These are phyloP conservation scores for Ptyas mucosa DNA, from an alignment of 2,113 vertebrate species.

Conservation along the genomic window DNA sequence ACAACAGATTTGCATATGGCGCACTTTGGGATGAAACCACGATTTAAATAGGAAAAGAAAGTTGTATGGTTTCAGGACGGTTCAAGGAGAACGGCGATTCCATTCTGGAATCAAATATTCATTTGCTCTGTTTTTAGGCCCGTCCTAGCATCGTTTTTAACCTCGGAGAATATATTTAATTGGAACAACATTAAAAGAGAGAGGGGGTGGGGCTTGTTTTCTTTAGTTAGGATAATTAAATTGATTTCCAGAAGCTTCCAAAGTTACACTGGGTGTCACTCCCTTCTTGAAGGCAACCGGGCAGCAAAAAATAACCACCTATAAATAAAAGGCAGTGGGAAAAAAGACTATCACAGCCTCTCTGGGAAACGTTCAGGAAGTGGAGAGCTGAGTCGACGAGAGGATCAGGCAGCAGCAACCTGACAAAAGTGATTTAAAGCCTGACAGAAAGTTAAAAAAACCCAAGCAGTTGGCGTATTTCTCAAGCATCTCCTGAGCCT, in stretches of 20 bases:
- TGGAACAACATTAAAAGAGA: background rate
- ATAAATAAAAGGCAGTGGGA: conserved; percentile 23
- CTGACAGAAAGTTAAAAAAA: conserved; percentile 56
- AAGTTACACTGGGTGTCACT: background rate
- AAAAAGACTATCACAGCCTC: background rate
- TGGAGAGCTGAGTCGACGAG: background rate
- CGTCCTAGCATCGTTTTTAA: too few relatives aligned
- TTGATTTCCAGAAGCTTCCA: background rate
- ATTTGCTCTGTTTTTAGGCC: too few relatives aligned
- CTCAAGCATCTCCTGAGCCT: conserved; percentile 57
- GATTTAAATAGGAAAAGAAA: too few relatives aligned
- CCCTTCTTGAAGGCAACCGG: background rate
- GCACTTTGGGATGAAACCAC: too few relatives aligned
- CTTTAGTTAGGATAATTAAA: background rate
- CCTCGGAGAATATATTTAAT: background rate
- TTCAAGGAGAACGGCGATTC: too few relatives aligned
- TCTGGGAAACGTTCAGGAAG: conserved; percentile 42
- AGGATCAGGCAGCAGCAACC: conserved; percentile 18
- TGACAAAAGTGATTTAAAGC: conserved; percentile 62
- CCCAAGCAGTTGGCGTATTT: conserved; percentile 56
- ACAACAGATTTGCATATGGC: too few relatives aligned
- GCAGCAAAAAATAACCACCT: background rate
- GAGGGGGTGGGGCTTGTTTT: too few relatives aligned
- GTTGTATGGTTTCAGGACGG: too few relatives aligned
- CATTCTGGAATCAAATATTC: too few relatives aligned